phyloP scores from a whole-genome alignment of 2,797 vertebrate species.

The Podarcis siculus region DNA sequence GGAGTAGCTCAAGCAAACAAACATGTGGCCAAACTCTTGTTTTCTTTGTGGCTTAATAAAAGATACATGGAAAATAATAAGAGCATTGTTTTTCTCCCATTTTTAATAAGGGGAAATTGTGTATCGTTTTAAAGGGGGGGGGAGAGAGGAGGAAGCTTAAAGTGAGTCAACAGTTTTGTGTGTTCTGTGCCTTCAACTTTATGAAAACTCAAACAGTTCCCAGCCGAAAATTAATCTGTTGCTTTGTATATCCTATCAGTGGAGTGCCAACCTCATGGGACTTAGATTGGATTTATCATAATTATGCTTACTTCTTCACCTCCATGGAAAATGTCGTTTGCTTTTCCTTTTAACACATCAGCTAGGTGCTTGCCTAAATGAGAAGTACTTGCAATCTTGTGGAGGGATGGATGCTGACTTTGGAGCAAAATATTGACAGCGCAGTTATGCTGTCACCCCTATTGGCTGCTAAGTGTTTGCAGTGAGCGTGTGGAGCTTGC shows the following conservation, averaged over 20 bases:
- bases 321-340: slow-evolving; percentile 16
- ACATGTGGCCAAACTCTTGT: slow-evolving; percentile 91
- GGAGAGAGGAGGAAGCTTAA: slow-evolving; percentile 8
- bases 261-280: slow-evolving; percentile 56
- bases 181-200: slow-evolving; percentile 48
- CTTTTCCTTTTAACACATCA: background rate
- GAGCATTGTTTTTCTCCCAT: slow-evolving; percentile 81
- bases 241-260: slow-evolving; percentile 45
- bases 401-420: slow-evolving; percentile 39
- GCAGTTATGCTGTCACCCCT: slow-evolving; percentile 27
- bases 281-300: slow-evolving; percentile 61
- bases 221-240: slow-evolving; percentile 60
- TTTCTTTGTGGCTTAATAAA: slow-evolving; percentile 93
- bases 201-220: slow-evolving; percentile 60
- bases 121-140: slow-evolving; percentile 64
- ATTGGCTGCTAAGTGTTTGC: background rate
- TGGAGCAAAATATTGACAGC: slow-evolving; percentile 36
- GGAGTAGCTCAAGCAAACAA: slow-evolving; percentile 94
- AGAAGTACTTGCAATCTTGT: slow-evolving; percentile 24
- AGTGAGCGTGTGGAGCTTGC: background rate
- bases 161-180: slow-evolving; percentile 74
- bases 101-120: slow-evolving; percentile 81
- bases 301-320: slow-evolving; percentile 48
- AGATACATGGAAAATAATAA: slow-evolving; percentile 88
- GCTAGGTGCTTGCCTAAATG: background rate